Base-by-base conservation (phyloP, 1,140 invertebrate species). In the Adelges cooleyi region DNA sequence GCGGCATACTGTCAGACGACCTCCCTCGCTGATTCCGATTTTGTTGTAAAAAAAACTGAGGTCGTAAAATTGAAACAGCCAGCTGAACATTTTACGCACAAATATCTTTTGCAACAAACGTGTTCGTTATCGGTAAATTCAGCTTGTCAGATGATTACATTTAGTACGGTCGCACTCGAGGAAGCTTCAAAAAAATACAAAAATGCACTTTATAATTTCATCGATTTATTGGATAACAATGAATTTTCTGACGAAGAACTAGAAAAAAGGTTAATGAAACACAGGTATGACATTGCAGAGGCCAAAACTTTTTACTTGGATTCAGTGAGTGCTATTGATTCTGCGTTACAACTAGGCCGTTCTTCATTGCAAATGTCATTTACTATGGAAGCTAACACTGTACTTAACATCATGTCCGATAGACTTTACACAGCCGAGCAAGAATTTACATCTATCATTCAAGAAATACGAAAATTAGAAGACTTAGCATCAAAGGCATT, bases 131-230 rank as follows among this genome's bases (percentile, higher is more conserved):
- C 53, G 9, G 38, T 56, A 10, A 56, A 56, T 17, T 18, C 15
- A 40, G 40, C 53, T 25, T 56, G 53, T 27, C 53, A 56, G n/a
- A 56, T 56, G 53, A 56, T 56, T 25, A 56, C 53, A 56, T 40
- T 44, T 42, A 22, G 36, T 13, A 2, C 25, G 13, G 53, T 56
- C 13, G 38, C 53, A 42, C 38, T 56, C 0, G 4, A 15, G 3
- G 53, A 56, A 2, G 18, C 36, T 17, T 42, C 33, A 44, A 2
- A 56, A 27, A 11, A 56, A 56, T 33, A 6, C 11, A 56, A 38
- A 56, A 8, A 56, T 27, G 23, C 17, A 44, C 17, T 56, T 18
- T 42, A 40, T 18, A 23, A 42, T 4, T 1, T 42, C 17, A 56
- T 56, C 8, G 38, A 42, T 17, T 11, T 29, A 20, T 33, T 62